Conservation (phyloP, 2,113 vertebrate genomes). For the Dasyurus viverrinus region DNA sequence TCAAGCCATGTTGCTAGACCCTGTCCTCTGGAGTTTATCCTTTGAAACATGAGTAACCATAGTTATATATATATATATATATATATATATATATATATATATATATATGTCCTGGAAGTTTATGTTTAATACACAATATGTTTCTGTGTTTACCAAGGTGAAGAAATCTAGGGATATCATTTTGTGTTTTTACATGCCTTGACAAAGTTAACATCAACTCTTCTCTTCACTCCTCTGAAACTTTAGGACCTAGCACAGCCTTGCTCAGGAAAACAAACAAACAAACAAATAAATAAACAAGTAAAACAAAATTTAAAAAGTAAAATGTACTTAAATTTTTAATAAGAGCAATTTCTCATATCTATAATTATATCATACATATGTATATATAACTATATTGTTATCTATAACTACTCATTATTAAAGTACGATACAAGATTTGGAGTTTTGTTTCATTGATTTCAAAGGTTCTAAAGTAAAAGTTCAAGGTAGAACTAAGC, state of each 20-base stretch:
- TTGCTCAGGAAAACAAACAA: background rate
- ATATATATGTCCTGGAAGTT: too few species aligned
- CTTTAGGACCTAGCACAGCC: too few species aligned
- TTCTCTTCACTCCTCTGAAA: too few species aligned
- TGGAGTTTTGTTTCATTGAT: background rate
- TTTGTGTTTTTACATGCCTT: too few species aligned
- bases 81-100: too few species aligned
- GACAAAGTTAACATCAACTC: too few species aligned
- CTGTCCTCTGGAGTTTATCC: background rate
- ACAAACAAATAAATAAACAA: background rate
- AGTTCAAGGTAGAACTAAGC: background rate
- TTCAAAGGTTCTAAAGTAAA: background rate
- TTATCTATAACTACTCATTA: background rate
- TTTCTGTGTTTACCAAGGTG: too few species aligned
- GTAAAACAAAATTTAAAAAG: too few species aligned
- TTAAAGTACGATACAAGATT: background rate
- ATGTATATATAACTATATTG: too few species aligned
- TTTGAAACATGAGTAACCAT: background rate
- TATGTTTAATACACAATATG: too few species aligned
- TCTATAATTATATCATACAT: background rate
- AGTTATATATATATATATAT: background rate
- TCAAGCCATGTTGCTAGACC: background rate
- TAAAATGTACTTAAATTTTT: background rate
- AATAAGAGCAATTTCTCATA: background rate
- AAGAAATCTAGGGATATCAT: too few species aligned